Evolutionary conservation across 2,113 vertebrate species (phyloP), one percentile per base, ranked within the genome.

Genomic region (Odobenus rosmarus): DNA sequence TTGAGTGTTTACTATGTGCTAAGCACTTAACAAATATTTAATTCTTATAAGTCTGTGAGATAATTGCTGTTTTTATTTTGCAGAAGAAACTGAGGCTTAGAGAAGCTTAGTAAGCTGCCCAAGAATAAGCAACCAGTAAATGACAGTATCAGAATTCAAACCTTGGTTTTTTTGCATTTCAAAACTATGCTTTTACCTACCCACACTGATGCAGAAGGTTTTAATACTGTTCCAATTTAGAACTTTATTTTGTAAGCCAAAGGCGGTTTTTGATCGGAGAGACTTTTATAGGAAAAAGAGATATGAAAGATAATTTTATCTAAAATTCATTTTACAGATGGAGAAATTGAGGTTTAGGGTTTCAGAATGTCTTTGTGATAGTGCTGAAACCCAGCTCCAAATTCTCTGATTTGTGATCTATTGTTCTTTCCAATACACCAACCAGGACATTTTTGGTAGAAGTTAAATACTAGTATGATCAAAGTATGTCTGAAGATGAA

Each of bases 191-290:
- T 95, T 19, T 57, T 74, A 74, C n/a, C 26, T 72, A 82, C 49
- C 33, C 51, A 83, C 18, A 80, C 15, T 92, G 16, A 57, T 84
- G 4, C 77, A 9, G 7, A 84, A 92, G 46, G 4, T 31, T 88
- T 92, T 72, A 93, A 33, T 88, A 57, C 46, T 90, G 9, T 24
- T 85, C 62, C 39, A 85, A 24, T 92, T 72, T 94, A 62, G 33
- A 79, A 72, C 49, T 94, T 61, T 80, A 88, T 92, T 88, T 91
- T 94, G 53, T 94, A 92, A 92, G 11, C 80, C 51, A 76, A 33
- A 85, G 42, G 28, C 28, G 81, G 19, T 92, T 86, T 96, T 95
- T 87, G 42, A 69, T 93, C n/a, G 93, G n/a, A 86, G 31, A 55
- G 42, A 57, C 31, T 94, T 89, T 67, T 28, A 84, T 42, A 85